Conservation (phyloP, 2,888 invertebrate genomes). For the Gandaritis pyraliata region DNA sequence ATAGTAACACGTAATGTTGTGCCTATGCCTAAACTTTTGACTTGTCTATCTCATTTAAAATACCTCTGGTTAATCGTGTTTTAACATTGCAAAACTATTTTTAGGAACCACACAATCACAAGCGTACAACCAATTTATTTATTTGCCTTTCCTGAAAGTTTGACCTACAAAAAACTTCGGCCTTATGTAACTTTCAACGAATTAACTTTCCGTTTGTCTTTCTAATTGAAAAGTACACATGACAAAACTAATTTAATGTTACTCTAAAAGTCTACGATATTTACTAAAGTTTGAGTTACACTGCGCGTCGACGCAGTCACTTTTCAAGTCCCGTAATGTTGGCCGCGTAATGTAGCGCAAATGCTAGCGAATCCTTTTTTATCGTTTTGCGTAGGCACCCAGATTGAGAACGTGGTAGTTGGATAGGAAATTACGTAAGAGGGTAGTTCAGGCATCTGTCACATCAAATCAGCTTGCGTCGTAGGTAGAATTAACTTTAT, state of each 20-base stretch:
- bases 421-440: constrained; percentile 26
- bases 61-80: no score
- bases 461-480: background rate
- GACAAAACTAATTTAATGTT: constrained; percentile 16
- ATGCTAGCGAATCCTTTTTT: no score
- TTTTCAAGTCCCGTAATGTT: no score
- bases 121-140: background rate
- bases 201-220: constrained; percentile 8
- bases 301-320: no score
- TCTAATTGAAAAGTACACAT: constrained; percentile 27
- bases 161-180: background rate
- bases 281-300: no score
- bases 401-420: constrained; percentile 19
- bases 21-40: no score
- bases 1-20: no score
- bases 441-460: constrained; percentile 12
- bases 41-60: no score
- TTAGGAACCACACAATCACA: background rate
- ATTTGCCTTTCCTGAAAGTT: background rate
- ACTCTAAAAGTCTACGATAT: no score
- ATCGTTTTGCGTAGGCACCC: background rate
- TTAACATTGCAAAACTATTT: no score
- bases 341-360: no score
- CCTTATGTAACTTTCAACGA: background rate
- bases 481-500: constrained; percentile 5